phyloP scores from a whole-genome alignment of 2,888 invertebrate species.

The Troides aeacus region DNA sequence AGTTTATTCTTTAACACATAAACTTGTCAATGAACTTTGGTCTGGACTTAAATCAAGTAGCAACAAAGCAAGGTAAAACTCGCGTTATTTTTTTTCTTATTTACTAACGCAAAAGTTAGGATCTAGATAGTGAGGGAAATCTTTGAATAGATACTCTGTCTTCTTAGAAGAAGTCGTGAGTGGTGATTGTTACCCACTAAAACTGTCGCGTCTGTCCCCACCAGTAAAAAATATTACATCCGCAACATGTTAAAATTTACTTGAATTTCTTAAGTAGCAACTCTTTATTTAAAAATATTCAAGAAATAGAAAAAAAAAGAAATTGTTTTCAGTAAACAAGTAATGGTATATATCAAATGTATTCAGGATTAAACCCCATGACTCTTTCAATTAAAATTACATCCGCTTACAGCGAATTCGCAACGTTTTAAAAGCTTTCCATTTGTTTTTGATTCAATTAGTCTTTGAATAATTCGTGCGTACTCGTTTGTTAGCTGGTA shows the following conservation, averaged over 20 bases:
- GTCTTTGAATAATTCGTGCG: constrained; percentile 7
- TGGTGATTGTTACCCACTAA: too few relatives aligned
- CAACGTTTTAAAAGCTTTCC: constrained; percentile 16
- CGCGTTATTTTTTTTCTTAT: too few relatives aligned
- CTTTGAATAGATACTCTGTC: too few relatives aligned
- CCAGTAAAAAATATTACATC: too few relatives aligned
- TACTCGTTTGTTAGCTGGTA: not conserved
- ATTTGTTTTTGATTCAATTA: constrained; percentile 9
- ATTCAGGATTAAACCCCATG: constrained; percentile 12
- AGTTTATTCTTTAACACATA: not conserved
- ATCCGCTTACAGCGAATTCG: not conserved
- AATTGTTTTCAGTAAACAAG: constrained; percentile 1
- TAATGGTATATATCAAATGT: not conserved
- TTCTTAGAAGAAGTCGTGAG: too few relatives aligned
- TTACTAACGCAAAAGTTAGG: too few relatives aligned
- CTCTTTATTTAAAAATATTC: not conserved
- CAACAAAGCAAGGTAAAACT: not conserved
- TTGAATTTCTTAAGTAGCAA: too few relatives aligned
- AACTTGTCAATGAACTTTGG: not conserved
- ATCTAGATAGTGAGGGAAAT: too few relatives aligned
- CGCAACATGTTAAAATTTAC: too few relatives aligned
- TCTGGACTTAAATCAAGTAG: not conserved
- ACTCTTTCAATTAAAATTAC: constrained; percentile 11
- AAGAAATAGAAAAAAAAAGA: too few relatives aligned
- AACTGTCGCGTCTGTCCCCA: too few relatives aligned